Evolutionary conservation across 1,140 invertebrate species (phyloP), one percentile per base, ranked within the genome.

Genomic region (Heliconius melpomene): DNA sequence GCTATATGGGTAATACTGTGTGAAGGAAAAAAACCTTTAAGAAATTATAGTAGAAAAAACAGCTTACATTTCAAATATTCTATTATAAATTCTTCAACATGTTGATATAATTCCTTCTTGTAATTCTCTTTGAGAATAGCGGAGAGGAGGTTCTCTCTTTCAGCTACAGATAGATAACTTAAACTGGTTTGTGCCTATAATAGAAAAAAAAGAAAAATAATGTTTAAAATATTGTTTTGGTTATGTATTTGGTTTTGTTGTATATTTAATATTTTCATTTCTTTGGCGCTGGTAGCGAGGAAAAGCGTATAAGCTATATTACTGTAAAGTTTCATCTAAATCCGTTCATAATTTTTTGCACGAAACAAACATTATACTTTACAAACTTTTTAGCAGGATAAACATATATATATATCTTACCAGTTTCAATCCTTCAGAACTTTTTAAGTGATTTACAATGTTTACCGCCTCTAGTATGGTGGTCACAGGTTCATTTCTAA

Each of bases 381-480:
- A 38, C 32, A 57, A 57, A 75, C 29, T 16, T 71, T 16, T 16
- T 46, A 16, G 1, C 3, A 46, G 40, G 13, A 46, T 46, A 16
- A 46, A 46, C 13, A 46, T 46, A 46, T 46, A 13, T 46, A 13
- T 46, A 40, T 16, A n/a, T 36, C 70, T 73, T 50, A 83, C 82
- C 82, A 83, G 46, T 36, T 38, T 52, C 52, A 83, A 52, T 1
- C 76, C 77, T 9, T 80, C 74, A 9, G 23, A 18, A 7, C 54
- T 75, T 6, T 38, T 26, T 9, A 77, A 32, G 13, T 76, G 52
- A 11, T 83, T 79, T 23, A 32, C 23, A 7, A 81, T 66, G 20
- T 75, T 74, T 6, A 83, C 74, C 23, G 73, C 80, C n/a, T 85
- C 82, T 18, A 85, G 73, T 40, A 83, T 32, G 11, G 60, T 7